Conservation (phyloP, 2,888 invertebrate genomes). For the Euzophera pinguis region DNA sequence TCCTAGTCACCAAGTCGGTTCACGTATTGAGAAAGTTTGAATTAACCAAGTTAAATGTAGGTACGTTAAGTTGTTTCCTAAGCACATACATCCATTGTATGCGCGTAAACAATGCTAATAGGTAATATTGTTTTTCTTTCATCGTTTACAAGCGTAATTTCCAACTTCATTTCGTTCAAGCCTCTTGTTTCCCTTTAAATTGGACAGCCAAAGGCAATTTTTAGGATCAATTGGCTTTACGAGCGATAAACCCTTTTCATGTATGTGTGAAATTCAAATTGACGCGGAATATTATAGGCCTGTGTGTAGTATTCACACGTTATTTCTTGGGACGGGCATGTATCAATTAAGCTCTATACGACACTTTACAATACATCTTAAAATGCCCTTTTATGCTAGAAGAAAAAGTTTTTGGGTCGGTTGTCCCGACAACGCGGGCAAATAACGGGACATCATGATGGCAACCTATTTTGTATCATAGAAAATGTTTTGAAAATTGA, state of each 20-base stretch:
- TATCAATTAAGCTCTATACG: constrained; percentile 28
- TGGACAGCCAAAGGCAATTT: constrained; percentile 44
- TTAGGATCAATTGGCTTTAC: constrained; percentile 62
- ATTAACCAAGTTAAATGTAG: constrained; percentile 20
- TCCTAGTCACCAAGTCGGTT: constrained; percentile 9
- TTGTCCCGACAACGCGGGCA: constrained; percentile 3
- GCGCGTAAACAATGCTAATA: constrained; percentile 15
- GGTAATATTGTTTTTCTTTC: constrained; percentile 14
- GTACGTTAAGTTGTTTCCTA: constrained; percentile 14
- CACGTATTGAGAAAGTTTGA: constrained; percentile 15
- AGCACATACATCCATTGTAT: constrained; percentile 12
- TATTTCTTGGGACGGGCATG: constrained; percentile 27
- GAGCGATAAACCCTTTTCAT: constrained; percentile 57
- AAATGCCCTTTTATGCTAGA: constrained; percentile 20
- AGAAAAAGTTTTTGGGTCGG: constrained; percentile 11
- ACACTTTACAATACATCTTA: too few species aligned
- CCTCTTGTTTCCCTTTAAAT: constrained; percentile 29
- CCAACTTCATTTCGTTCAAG: constrained; percentile 9
- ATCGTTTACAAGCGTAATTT: constrained; percentile 6
- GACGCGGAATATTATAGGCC: constrained; percentile 25
- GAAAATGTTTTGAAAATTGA: constrained; percentile 5
- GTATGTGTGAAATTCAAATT: constrained; percentile 44
- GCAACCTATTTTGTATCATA: constrained; percentile 2
- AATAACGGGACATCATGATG: background rate
- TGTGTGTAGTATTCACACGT: constrained; percentile 23